A percentile compares a stretch with the other conserved stretches of the same genome.
Conservation (phyloP, 2,888 invertebrate genomes). For the Archips crataeganus region DNA sequence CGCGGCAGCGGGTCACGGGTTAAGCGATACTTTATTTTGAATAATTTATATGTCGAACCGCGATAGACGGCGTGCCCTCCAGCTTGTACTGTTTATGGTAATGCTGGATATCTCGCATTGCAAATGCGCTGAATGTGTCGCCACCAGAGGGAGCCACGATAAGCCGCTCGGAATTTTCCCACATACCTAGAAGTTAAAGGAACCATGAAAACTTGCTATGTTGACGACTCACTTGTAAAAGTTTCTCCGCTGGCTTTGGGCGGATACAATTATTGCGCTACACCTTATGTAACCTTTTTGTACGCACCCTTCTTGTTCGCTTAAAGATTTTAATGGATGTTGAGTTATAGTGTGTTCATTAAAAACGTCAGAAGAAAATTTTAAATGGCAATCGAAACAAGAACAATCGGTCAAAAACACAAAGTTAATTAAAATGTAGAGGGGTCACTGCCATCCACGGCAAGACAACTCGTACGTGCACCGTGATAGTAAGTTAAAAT, state of each 20-base stretch:
- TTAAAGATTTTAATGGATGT: slow-evolving; percentile 29
- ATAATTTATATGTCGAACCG: slow-evolving; percentile 84
- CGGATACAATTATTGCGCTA: slow-evolving; percentile 23
- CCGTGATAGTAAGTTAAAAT: slow-evolving; percentile 67
- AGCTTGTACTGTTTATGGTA: slow-evolving; percentile 84
- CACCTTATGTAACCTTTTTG: slow-evolving; percentile 34
- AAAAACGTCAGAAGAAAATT: slow-evolving; percentile 53
- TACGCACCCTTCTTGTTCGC: slow-evolving; percentile 27
- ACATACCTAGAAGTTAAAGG: slow-evolving; percentile 19
- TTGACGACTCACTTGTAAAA: slow-evolving; percentile 12
- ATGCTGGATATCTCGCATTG: slow-evolving; percentile 84
- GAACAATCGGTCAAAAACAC: slow-evolving; percentile 72
- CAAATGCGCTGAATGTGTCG: slow-evolving; percentile 84
- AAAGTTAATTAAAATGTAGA: slow-evolving; percentile 76
- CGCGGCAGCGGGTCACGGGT: slow-evolving; percentile 75
- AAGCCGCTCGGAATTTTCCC: slow-evolving; percentile 69
- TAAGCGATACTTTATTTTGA: slow-evolving; percentile 87
- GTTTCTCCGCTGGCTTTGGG: slow-evolving; percentile 13
- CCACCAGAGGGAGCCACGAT: slow-evolving; percentile 76
- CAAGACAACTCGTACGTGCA: slow-evolving; percentile 62
- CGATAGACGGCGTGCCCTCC: slow-evolving; percentile 85
- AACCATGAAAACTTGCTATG: slow-evolving; percentile 17
- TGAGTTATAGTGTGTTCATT: slow-evolving; percentile 50
- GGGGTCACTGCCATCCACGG: slow-evolving; percentile 65
- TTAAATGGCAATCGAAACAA: slow-evolving; percentile 66